These are phyloP conservation scores for Bradypodion ventrale DNA, from an alignment of 2,797 vertebrate species.

Conservation along the genomic window DNA sequence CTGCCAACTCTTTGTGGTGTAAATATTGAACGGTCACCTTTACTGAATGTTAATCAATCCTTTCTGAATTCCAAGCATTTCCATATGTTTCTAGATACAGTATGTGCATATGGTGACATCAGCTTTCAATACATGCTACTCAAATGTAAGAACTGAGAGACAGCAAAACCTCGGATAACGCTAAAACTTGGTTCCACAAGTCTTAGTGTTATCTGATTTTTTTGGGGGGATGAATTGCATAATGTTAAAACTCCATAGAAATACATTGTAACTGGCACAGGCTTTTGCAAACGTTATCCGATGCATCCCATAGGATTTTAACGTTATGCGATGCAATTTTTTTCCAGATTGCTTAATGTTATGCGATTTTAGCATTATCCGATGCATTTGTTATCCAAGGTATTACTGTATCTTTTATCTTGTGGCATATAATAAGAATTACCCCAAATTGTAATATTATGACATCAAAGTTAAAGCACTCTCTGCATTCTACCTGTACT, in stretches of 20 bases:
- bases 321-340: too few species aligned
- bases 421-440: conserved; percentile 63
- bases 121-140: conserved; percentile 65
- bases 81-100: conserved; percentile 83
- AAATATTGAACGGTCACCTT: conserved; percentile 82
- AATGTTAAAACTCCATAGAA: too few species aligned
- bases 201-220: too few species aligned
- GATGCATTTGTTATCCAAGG: too few species aligned
- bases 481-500: neutral
- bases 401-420: conserved; percentile 70
- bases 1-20: conserved; percentile 78
- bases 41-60: conserved; percentile 84
- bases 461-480: conserved; percentile 68
- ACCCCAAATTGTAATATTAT: conserved; percentile 79
- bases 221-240: too few species aligned
- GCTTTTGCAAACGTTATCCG: too few species aligned
- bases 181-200: too few species aligned
- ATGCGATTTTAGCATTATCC: too few species aligned
- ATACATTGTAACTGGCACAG: too few species aligned
- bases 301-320: too few species aligned
- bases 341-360: too few species aligned
- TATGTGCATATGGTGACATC: conserved; percentile 77
- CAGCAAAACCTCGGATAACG: too few species aligned
- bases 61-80: conserved; percentile 83
- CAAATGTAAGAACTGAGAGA: conserved; percentile 66